phyloP scores from a whole-genome alignment of 2,888 invertebrate species.

The Ischnura elegans region DNA sequence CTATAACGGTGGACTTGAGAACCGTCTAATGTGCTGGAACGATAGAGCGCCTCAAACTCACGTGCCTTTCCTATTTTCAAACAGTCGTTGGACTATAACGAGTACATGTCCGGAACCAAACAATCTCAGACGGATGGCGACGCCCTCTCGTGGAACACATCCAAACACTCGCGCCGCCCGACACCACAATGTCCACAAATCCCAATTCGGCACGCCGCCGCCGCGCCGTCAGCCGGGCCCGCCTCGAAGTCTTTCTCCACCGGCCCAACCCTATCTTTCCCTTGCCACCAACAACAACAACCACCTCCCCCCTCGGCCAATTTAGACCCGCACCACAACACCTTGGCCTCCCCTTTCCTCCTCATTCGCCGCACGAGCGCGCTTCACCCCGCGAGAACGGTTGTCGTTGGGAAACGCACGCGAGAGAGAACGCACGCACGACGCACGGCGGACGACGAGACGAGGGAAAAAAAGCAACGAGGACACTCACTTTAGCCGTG shows the following conservation, averaged over 20 bases:
- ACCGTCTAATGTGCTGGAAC: no score
- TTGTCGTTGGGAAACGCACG: background rate
- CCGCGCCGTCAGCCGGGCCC: background rate
- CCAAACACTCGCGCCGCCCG: background rate
- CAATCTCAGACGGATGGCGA: no score
- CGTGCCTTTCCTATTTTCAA: no score
- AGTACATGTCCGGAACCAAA: no score
- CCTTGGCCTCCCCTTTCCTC: background rate
- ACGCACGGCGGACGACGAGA: background rate
- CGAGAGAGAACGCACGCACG: slow-evolving; percentile 6
- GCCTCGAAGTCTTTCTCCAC: background rate
- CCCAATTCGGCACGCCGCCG: background rate
- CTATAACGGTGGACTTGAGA: no score
- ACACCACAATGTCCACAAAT: background rate
- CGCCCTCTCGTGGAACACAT: background rate
- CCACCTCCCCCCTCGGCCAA: background rate
- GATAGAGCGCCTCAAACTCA: no score
- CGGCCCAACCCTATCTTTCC: background rate
- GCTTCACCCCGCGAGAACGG: background rate
- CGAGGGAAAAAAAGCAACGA: background rate
- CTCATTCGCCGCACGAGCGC: background rate
- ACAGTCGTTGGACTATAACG: no score
- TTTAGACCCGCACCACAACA: background rate
- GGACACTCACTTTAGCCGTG: background rate
- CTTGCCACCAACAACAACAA: background rate